A percentile compares a stretch with the other conserved stretches of the same genome.
Conservation (phyloP, 2,888 invertebrate species). For the Muscina levida region DNA sequence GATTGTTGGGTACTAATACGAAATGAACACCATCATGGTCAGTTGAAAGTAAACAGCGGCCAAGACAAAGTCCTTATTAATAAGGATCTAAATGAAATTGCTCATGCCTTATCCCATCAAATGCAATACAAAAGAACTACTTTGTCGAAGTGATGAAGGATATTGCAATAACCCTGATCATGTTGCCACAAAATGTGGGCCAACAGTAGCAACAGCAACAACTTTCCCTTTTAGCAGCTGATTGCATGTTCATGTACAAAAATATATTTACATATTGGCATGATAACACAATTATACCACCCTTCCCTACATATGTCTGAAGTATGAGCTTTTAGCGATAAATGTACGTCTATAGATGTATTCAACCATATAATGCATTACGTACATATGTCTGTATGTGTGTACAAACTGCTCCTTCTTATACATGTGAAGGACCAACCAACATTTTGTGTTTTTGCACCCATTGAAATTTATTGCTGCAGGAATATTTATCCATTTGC, state of each 20-base stretch:
- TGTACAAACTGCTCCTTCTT: no score
- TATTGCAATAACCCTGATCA: neutral
- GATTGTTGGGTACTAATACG: slow-evolving; percentile 38
- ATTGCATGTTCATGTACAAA: neutral
- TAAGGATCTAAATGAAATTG: slow-evolving; percentile 1
- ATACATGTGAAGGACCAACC: no score
- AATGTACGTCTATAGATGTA: neutral
- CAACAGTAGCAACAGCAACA: neutral
- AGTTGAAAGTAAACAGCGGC: neutral
- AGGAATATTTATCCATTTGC: slow-evolving; percentile 52
- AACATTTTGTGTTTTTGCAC: slow-evolving; percentile 25
- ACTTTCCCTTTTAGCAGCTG: slow-evolving; percentile 5
- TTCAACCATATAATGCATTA: neutral
- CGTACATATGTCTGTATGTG: slow-evolving; percentile 29
- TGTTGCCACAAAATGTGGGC: neutral
- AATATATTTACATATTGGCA: neutral
- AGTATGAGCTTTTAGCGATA: no score
- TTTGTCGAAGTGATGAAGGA: neutral
- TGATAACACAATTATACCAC: slow-evolving; percentile 33
- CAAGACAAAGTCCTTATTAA: slow-evolving; percentile 1
- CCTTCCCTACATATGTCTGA: no score
- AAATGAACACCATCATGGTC: slow-evolving; percentile 26
- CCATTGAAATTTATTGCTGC: slow-evolving; percentile 47
- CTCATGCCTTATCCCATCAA: neutral
- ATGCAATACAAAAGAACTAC: neutral